A percentile compares a stretch with the other conserved stretches of the same genome.
These are phyloP conservation scores for Etheostoma nigrum DNA, from an alignment of 2,797 vertebrate genomes.

Conservation along the genomic window DNA sequence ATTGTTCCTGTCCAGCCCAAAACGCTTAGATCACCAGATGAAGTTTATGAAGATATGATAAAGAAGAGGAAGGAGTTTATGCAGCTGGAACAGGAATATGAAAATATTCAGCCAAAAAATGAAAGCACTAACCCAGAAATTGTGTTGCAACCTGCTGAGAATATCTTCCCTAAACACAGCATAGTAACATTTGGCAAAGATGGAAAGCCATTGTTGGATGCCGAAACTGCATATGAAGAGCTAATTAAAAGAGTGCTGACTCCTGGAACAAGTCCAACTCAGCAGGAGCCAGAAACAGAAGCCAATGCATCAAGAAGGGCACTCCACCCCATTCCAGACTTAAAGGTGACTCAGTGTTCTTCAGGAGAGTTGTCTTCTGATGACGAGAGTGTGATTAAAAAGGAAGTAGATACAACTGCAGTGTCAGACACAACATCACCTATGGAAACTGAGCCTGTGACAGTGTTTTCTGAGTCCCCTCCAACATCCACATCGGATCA, in stretches of 20 bases:
- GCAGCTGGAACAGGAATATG: slow-evolving; percentile 89
- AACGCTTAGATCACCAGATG: slow-evolving; percentile 89
- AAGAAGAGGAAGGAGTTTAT: slow-evolving; percentile 90
- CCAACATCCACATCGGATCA: slow-evolving; percentile 48
- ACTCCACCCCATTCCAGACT: slow-evolving; percentile 94
- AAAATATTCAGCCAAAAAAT: slow-evolving; percentile 85
- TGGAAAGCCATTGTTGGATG: slow-evolving; percentile 92
- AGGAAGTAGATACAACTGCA: slow-evolving; percentile 69
- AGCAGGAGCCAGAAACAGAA: slow-evolving; percentile 78
- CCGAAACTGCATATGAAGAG: slow-evolving; percentile 94
- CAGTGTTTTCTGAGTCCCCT: slow-evolving; percentile 46
- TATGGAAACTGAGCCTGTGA: slow-evolving; percentile 53
- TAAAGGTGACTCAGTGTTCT: slow-evolving; percentile 98
- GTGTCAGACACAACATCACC: slow-evolving; percentile 50
- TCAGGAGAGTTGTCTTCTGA: slow-evolving; percentile 94
- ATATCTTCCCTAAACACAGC: slow-evolving; percentile 83
- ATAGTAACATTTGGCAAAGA: slow-evolving; percentile 85
- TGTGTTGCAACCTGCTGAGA: slow-evolving; percentile 89
- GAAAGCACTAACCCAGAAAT: slow-evolving; percentile 88
- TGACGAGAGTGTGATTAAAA: slow-evolving; percentile 89
- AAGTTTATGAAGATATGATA: slow-evolving; percentile 92
- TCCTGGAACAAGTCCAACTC: slow-evolving; percentile 91
- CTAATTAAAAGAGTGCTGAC: slow-evolving; percentile 92
- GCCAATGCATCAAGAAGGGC: slow-evolving; percentile 81
- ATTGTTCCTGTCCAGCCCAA: slow-evolving; percentile 86